These are phyloP conservation scores for Bhutanitis thaidina DNA, from an alignment of 2,888 invertebrate genomes.

Conservation along the genomic window DNA sequence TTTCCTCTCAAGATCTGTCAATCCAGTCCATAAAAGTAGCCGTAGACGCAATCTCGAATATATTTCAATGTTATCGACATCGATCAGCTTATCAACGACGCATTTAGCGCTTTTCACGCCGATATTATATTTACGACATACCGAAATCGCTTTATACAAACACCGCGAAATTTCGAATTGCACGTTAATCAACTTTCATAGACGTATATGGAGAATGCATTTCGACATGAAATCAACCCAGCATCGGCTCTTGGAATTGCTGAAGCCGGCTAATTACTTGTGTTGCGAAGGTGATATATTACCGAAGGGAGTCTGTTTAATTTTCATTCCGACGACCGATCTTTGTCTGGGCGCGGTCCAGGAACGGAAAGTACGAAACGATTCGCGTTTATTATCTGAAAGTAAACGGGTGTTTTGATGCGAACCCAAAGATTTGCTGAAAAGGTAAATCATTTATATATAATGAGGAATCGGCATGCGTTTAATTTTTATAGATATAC, in stretches of 20 bases:
- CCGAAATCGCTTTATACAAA: conserved; percentile 42
- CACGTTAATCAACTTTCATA: conserved; percentile 59
- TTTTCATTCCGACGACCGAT: too few species aligned
- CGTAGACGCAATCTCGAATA: not conserved
- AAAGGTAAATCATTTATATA: too few species aligned
- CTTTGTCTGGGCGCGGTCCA: too few species aligned
- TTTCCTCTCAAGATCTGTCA: not conserved
- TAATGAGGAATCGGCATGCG: too few species aligned
- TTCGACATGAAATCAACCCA: conserved; percentile 36
- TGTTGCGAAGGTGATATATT: not conserved
- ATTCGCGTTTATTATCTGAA: too few species aligned
- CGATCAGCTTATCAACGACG: conserved; percentile 8
- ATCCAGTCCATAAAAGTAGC: not conserved
- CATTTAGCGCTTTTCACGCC: conserved; percentile 8
- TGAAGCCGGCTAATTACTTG: conserved; percentile 37
- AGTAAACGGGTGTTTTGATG: too few species aligned
- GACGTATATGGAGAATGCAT: conserved; percentile 53
- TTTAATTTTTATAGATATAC: too few species aligned
- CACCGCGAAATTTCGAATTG: conserved; percentile 55
- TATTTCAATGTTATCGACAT: conserved; percentile 7
- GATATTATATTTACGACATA: conserved; percentile 8
- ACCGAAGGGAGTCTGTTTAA: too few species aligned
- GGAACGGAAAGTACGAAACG: too few species aligned
- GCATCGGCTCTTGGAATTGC: conserved; percentile 21
- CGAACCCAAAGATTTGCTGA: too few species aligned